Base-by-base conservation (phyloP, 2,888 invertebrate species). In the Anthophora plumipes region DNA sequence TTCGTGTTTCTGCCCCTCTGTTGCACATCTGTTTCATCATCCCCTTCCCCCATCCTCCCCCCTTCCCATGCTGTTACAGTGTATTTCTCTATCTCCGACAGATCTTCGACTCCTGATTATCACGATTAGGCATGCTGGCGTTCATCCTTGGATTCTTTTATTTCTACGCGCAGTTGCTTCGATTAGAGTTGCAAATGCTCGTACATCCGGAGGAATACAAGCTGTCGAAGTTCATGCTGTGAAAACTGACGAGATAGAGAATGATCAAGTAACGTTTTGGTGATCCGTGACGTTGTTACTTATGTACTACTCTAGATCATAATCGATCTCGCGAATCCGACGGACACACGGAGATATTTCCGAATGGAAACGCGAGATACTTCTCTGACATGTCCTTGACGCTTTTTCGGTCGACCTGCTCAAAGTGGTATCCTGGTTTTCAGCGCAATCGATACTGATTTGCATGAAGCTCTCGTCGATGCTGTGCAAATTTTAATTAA, bases 141-240 rank as follows among this genome's bases (percentile, higher is more conserved):
- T 87, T 87, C 70, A 90, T 92, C 64, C 75, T 92, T 12, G 92
- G 91, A 8, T 92, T 91, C 69, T 86, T 91, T 31, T 92, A 92
- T 80, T 90, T 93, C 66, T 90, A 91, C 82, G 80, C 88, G 25
- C 89, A 91, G 83, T 71, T 92, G 43, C 81, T 92, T n/a, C 85
- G 91, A n/a, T 81, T 93, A 11, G 91, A 93, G 74, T 9, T 92
- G 43, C 91, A 92, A 78, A 91, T 93, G 88, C 82, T 89, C 55
- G 54, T 92, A 25, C 89, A 88, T 20, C 86, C 88, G n/a, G 89
- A 90, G 7, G 89, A 89, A 5, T 91, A 84, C 77, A 92, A 91
- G 70, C 73, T 91, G 4, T 88, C 91, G 7, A 92, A 91, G 81
- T 93, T 90, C 57, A 81, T 91, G 55, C 31, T 92, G n/a, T 92